Percentiles rank a stretch among this genome's conserved stretches.
Conservation (phyloP, 1,140 invertebrate species). For the Diachasma alloeum region DNA sequence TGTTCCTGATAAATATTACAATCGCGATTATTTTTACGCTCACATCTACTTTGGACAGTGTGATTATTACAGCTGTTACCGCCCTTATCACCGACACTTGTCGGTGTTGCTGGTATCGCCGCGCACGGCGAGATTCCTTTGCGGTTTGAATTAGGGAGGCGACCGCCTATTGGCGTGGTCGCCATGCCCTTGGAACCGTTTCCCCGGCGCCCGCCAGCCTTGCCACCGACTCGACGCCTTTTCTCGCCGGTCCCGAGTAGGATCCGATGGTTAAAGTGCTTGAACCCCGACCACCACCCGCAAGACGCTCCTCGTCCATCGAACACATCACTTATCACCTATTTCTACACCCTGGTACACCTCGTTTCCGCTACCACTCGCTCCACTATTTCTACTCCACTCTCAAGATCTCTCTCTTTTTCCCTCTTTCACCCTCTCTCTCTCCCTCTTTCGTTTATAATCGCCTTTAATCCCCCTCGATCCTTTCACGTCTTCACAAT, state of each 20-base stretch:
- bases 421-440: neutral
- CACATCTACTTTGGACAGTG: neutral
- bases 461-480: neutral
- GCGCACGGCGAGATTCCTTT: conserved; percentile 60
- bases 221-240: conserved; percentile 58
- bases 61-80: conserved; percentile 7
- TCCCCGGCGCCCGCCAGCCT: conserved; percentile 64
- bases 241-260: conserved; percentile 49
- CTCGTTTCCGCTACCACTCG: conserved; percentile 17
- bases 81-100: conserved; percentile 5
- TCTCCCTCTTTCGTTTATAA: neutral
- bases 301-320: conserved; percentile 61
- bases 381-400: conserved; percentile 17
- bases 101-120: conserved; percentile 27
- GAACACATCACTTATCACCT: conserved; percentile 60
- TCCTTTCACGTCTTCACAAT: neutral
- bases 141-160: conserved; percentile 63
- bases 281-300: conserved; percentile 58
- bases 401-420: neutral
- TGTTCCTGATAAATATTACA: conserved; percentile 12
- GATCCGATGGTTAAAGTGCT: conserved; percentile 45
- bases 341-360: conserved; percentile 30
- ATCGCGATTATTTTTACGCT: neutral
- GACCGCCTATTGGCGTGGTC: conserved; percentile 65
- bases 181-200: conserved; percentile 64